phyloP scores from a whole-genome alignment of 1,140 invertebrate genomes.

The Drosophila albomicans region DNA sequence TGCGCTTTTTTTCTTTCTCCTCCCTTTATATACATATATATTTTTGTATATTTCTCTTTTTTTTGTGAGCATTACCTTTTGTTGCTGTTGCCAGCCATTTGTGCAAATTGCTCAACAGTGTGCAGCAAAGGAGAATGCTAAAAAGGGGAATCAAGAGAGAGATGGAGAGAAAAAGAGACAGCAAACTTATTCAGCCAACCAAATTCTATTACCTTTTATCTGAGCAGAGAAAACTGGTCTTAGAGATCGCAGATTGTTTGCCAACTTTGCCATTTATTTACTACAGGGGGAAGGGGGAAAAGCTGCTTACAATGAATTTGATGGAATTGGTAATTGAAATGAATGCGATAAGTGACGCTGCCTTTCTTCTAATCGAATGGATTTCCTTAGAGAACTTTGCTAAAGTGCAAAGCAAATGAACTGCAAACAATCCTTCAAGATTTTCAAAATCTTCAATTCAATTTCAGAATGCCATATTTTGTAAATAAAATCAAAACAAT shows the following conservation, averaged over 20 bases:
- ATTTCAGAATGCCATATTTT: too few species aligned
- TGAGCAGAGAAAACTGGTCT: constrained; percentile 4
- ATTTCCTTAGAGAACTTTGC: neutral
- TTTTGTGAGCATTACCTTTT: constrained; percentile 41
- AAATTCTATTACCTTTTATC: constrained; percentile 26
- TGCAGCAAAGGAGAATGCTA: constrained; percentile 31
- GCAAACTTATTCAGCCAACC: neutral
- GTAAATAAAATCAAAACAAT: too few species aligned
- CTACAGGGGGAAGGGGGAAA: neutral
- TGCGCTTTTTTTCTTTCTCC: constrained; percentile 23
- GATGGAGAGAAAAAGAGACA: constrained; percentile 22
- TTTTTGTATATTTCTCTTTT: constrained; percentile 14
- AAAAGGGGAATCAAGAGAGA: constrained; percentile 3
- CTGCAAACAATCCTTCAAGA: too few species aligned
- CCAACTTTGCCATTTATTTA: neutral
- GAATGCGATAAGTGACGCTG: neutral
- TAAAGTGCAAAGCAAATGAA: too few species aligned
- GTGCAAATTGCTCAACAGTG: constrained; percentile 72
- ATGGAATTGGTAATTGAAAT: constrained; percentile 15
- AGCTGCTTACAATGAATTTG: neutral
- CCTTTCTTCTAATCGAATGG: constrained; percentile 4
- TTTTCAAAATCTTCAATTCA: too few species aligned
- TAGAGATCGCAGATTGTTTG: constrained; percentile 5
- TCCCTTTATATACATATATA: constrained; percentile 3
- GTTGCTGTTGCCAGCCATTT: constrained; percentile 74